These are phyloP conservation scores for Hypotaenidia okinawae DNA, from an alignment of 2,797 vertebrate genomes.

Conservation along the genomic window DNA sequence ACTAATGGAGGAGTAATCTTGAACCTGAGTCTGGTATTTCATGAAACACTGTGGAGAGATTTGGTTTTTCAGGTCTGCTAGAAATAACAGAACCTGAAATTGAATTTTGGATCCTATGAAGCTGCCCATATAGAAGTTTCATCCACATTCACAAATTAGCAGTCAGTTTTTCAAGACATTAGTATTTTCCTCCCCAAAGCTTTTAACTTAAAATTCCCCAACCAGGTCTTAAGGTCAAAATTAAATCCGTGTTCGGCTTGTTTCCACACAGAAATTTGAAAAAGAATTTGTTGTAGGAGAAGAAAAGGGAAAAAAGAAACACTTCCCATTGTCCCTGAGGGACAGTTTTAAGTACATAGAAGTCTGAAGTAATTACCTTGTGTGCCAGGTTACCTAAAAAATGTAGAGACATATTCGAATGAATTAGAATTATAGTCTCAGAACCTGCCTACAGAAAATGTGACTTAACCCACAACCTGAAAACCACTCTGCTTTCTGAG, in stretches of 20 bases:
- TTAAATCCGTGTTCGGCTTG: constrained; percentile 32
- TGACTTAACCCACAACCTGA: neutral
- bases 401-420: neutral
- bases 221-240: neutral
- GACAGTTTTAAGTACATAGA: neutral
- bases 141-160: neutral
- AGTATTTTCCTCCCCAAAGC: neutral
- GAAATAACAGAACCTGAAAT: neutral
- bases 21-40: neutral
- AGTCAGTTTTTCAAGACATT: neutral
- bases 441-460: neutral
- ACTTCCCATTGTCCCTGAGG: neutral
- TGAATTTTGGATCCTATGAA: neutral
- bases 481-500: neutral
- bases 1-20: neutral
- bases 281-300: neutral
- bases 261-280: constrained; percentile 16
- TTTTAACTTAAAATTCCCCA: neutral
- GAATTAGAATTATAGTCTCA: neutral
- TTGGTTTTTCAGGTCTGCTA: neutral
- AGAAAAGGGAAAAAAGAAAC: constrained; percentile 19
- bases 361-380: neutral
- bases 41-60: neutral
- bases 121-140: neutral
- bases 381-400: neutral